Evolutionary conservation across 1,140 invertebrate species (phyloP), one percentile per base, ranked within the genome.

Genomic region (Psilanteris sp.): DNA sequence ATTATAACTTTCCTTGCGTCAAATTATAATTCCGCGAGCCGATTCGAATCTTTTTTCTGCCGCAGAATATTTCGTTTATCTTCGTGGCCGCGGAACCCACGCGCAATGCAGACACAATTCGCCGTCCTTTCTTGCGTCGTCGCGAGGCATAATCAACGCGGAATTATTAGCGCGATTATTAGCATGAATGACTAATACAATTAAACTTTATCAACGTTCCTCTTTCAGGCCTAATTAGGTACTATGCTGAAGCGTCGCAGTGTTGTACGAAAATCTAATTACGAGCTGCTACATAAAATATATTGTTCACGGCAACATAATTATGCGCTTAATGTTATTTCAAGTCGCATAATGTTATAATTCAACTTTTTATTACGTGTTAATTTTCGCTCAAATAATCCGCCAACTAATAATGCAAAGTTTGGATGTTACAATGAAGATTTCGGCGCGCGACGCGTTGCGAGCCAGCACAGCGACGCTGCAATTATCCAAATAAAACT

Each of bases 1-100:
- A 64, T 64, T 62, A 57, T 74, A 74, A 67, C 44, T 64, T 59
- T 36, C 14, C 26, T 61, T 41, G 37, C 31, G 22, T 75, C 62
- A 39, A 55, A 55, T 67, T 57, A 64, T 32, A 26, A 55, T 54
- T 50, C 32, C 13, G 8, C 8, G 22, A n/a, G n/a, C 16, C 31
- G 16, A 52, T 52, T 59, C 34, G 5, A 41, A 34, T 43, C 46
- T 32, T 48, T 46, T 44, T 37, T 20, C 29, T 31, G 27, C 50
- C 29, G 15, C 50, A 48, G 29, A 18, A 37, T 11, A n/a, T 57
- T 29, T 3, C 27, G 27, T 37, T 26, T 14, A 43, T 22, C 6
- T 10, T 8, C 8, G 3, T 20, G n/a, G n/a, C n/a, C 2, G 11
- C 8, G 22, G 27, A 8, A 34, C 15, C 11, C n/a, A 13, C 20